Conservation (phyloP, 1,140 invertebrate species). For the Anoplophora glabripennis region DNA sequence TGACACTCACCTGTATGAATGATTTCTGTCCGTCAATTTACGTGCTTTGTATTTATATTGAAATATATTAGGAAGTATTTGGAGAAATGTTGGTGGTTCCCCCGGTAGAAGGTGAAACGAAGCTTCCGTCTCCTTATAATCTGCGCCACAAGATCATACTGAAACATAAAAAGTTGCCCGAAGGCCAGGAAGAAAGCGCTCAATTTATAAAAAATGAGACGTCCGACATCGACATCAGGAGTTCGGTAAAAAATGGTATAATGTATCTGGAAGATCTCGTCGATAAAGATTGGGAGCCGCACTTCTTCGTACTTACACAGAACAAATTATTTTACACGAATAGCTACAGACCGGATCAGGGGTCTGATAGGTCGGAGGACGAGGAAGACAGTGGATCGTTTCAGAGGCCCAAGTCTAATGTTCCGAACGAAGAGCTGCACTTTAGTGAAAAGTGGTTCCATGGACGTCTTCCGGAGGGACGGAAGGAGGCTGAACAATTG, state of each 20-base stretch:
- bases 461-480: conserved; percentile 75
- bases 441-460: conserved; percentile 97
- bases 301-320: conserved; percentile 92
- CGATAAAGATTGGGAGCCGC: conserved; percentile 88
- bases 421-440: conserved; percentile 83
- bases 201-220: conserved; percentile 20
- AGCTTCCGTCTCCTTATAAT: conserved; percentile 85
- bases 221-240: conserved; percentile 56
- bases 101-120: conserved; percentile 75
- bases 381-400: conserved; percentile 48
- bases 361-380: conserved; percentile 50
- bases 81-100: conserved; percentile 81
- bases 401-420: conserved; percentile 41
- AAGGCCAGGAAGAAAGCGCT: conserved; percentile 70
- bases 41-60: neutral
- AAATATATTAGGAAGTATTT: conserved; percentile 71
- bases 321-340: conserved; percentile 81
- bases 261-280: conserved; percentile 86
- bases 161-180: conserved; percentile 93
- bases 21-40: too few species aligned
- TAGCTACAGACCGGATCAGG: conserved; percentile 48
- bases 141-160: conserved; percentile 76
- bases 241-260: conserved; percentile 89
- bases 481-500: conserved; percentile 66
- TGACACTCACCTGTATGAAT: too few species aligned